Conservation (phyloP, 1,140 invertebrate genomes). For the Lucilia sericata region DNA sequence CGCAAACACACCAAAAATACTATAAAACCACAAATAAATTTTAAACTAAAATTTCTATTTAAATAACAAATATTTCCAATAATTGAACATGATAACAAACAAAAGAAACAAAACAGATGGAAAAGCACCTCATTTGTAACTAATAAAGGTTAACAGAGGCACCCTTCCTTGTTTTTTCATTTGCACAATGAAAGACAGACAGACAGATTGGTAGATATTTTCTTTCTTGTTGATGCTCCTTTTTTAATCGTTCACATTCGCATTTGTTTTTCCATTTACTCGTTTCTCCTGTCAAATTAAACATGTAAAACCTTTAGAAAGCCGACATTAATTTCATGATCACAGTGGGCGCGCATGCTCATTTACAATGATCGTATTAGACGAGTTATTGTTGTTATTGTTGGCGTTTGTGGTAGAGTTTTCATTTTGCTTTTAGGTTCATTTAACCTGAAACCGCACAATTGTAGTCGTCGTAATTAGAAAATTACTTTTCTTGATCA, state of each 20-base stretch:
- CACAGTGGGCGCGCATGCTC: conserved; percentile 34
- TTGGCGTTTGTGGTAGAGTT: not conserved
- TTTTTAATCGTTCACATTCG: conserved; percentile 25
- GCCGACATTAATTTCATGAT: not conserved
- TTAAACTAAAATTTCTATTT: conserved; percentile 9
- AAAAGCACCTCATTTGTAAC: not conserved
- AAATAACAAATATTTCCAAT: not conserved
- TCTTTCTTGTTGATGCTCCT: conserved; percentile 26
- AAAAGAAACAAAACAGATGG: not conserved
- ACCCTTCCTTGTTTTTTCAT: not conserved
- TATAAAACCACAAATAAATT: conserved; percentile 55
- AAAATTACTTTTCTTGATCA: conserved; percentile 30
- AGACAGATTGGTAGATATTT: not conserved
- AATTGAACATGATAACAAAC: not conserved
- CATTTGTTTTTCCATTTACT: no score
- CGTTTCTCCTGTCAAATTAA: conserved; percentile 29
- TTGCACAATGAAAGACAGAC: not conserved
- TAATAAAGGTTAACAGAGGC: not conserved
- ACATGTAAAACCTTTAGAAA: conserved; percentile 22
- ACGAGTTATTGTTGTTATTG: no score
- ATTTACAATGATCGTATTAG: not conserved
- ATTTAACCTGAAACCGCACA: conserved; percentile 16
- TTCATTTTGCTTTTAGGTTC: conserved; percentile 3
- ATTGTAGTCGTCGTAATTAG: conserved; percentile 15
- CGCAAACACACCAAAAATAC: conserved; percentile 13